phyloP scores from a whole-genome alignment of 2,888 invertebrate genomes.

The Andrena bucephala region DNA sequence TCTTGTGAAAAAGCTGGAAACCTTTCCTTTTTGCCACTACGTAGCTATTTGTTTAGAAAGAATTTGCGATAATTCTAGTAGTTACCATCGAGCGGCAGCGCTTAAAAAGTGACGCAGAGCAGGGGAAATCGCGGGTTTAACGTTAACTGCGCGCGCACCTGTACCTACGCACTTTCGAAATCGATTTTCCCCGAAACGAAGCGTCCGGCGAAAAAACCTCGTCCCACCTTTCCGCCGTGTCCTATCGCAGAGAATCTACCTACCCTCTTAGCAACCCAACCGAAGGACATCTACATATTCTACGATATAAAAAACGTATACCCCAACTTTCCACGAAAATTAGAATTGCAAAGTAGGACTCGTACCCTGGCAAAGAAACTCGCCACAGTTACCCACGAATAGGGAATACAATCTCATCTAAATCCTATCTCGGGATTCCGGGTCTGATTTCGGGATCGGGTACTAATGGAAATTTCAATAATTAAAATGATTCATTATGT shows the following conservation, averaged over 20 bases:
- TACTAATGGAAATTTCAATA: no score
- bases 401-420: no score
- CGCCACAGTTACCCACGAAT: background rate
- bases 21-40: background rate
- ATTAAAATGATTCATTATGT: no score
- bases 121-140: background rate
- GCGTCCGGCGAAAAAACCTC: constrained; percentile 6
- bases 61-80: no score
- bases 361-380: constrained; percentile 2
- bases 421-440: no score
- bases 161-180: background rate
- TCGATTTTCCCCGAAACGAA: background rate
- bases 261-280: no score
- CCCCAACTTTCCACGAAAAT: no score
- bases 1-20: background rate
- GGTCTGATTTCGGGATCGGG: no score
- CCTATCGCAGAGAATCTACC: no score
- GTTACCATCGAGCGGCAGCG: no score
- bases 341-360: background rate
- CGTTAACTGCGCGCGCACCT: constrained; percentile 3
- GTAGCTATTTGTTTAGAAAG: no score
- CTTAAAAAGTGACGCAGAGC: background rate
- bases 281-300: background rate
- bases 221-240: no score
- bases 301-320: background rate